Evolutionary conservation across 2,113 vertebrate genomes (phyloP).

Genomic region (Zosterops hypoxanthus): DNA sequence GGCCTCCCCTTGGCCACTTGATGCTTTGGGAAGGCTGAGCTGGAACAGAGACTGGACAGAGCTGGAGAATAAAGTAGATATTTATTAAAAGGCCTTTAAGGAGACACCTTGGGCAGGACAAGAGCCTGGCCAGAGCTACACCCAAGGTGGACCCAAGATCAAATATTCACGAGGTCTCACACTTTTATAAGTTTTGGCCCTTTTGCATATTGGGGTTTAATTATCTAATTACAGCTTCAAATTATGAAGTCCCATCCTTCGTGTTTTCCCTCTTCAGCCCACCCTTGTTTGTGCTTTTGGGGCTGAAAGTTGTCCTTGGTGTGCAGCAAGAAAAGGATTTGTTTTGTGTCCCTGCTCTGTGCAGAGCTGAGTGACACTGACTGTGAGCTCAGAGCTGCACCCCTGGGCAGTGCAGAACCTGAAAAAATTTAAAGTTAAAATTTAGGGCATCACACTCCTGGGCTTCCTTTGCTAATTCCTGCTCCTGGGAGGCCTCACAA

Average conservation of each 20-base stretch:
- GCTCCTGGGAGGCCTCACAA: background rate
- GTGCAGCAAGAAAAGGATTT: too few species aligned
- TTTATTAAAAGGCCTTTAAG: background rate
- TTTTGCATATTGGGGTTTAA: too few species aligned
- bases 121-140: background rate
- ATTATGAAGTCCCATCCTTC: too few species aligned
- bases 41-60: background rate
- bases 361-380: too few species aligned
- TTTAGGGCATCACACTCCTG: background rate
- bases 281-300: too few species aligned
- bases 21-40: too few species aligned
- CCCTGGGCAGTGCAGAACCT: background rate
- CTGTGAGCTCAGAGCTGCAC: background rate
- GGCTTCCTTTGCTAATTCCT: background rate
- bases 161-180: too few species aligned
- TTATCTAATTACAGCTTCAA: too few species aligned
- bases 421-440: background rate
- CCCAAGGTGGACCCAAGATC: background rate
- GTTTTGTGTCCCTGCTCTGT: too few species aligned
- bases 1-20: rapidly evolving
- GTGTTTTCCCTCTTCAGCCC: too few species aligned
- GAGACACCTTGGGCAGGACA: background rate
- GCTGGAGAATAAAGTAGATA: background rate
- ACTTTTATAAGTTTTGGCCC: too few species aligned
- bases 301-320: too few species aligned